Conservation (phyloP, 2,797 vertebrate species). For the Phalloptychus januarius region DNA sequence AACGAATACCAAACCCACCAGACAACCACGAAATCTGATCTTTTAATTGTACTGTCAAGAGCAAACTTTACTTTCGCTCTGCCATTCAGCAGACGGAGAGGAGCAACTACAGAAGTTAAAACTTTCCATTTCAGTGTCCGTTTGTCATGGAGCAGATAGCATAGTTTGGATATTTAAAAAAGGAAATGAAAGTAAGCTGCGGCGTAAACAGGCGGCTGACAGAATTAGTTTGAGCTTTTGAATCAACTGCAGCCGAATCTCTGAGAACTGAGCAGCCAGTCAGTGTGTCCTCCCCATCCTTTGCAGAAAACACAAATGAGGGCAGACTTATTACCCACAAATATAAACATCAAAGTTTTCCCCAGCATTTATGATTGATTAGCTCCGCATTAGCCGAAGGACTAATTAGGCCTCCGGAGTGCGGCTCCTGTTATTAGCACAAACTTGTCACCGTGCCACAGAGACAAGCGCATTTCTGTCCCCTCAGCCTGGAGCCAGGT, state of each 20-base stretch:
- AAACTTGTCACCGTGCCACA: conserved; percentile 44
- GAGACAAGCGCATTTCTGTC: conserved; percentile 52
- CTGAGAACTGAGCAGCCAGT: neutral
- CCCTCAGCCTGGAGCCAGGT: conserved; percentile 64
- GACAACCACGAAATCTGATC: neutral
- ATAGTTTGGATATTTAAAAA: neutral
- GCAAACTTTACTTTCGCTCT: neutral
- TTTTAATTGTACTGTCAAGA: neutral
- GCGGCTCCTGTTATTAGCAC: conserved; percentile 52
- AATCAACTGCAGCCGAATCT: neutral
- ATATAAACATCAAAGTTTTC: conserved; percentile 56
- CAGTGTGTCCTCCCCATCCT: neutral
- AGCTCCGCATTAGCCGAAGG: conserved; percentile 54
- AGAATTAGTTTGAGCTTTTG: neutral
- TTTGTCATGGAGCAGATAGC: neutral
- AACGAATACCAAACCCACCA: neutral
- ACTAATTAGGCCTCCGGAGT: conserved; percentile 68
- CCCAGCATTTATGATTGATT: conserved; percentile 63
- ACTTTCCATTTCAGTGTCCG: neutral
- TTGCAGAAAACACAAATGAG: conserved; percentile 30
- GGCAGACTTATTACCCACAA: conserved; percentile 36
- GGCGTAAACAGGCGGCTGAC: neutral
- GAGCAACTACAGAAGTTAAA: neutral
- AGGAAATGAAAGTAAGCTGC: neutral
- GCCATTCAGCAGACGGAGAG: neutral